phyloP scores from a whole-genome alignment of 1,140 invertebrate species.

The Anadara kagoshimensis region DNA sequence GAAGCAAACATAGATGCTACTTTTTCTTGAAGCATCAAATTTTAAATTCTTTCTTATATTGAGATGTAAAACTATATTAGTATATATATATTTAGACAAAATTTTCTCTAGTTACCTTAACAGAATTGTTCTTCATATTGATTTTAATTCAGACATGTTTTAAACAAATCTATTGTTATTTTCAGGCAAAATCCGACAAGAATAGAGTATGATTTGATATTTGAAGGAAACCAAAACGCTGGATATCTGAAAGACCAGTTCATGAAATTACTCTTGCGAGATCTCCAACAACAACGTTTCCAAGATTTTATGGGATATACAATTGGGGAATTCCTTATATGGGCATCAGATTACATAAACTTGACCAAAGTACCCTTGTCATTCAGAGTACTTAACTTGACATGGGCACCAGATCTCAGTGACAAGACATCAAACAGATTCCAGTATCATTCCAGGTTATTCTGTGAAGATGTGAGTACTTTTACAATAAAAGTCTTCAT shows the following conservation, averaged over 20 bases:
- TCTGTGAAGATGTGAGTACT: slow-evolving; percentile 38
- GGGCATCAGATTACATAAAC: slow-evolving; percentile 27
- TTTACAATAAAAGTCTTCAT: background rate
- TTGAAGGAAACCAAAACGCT: slow-evolving; percentile 32
- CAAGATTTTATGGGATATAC: slow-evolving; percentile 38
- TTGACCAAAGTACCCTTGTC: slow-evolving; percentile 34
- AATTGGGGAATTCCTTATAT: slow-evolving; percentile 38
- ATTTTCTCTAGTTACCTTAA: background rate
- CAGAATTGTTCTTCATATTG: background rate
- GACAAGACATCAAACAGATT: slow-evolving; percentile 26
- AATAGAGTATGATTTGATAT: slow-evolving; percentile 29
- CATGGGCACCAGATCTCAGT: slow-evolving; percentile 24
- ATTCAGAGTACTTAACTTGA: slow-evolving; percentile 38
- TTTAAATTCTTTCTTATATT: background rate
- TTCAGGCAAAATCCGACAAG: slow-evolving; percentile 33
- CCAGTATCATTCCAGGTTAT: slow-evolving; percentile 24
- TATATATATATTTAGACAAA: background rate
- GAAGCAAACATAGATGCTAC: background rate
- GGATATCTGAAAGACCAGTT: slow-evolving; percentile 11
- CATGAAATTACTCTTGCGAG: slow-evolving; percentile 22
- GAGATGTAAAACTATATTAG: background rate
- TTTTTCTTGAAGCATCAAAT: background rate
- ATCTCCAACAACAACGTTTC: slow-evolving; percentile 24
- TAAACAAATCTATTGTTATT: background rate
- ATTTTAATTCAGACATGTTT: background rate